Conservation (phyloP, 2,888 invertebrate genomes). For the Rhamnusium bicolor region DNA sequence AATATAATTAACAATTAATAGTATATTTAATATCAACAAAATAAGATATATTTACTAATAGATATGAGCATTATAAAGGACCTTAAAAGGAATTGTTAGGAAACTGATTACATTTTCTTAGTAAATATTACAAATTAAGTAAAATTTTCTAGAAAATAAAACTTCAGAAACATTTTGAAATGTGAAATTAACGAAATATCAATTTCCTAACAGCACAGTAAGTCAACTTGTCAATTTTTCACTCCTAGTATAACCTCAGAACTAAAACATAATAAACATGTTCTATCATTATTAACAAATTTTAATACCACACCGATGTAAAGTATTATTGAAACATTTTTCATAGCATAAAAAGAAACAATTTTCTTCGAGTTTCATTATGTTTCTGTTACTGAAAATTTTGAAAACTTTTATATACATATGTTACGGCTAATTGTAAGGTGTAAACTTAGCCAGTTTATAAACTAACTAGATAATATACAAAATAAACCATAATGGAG, state of each 20-base stretch:
- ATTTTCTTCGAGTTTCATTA: too few species aligned
- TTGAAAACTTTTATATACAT: too few species aligned
- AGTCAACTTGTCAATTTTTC: neutral
- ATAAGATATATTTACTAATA: neutral
- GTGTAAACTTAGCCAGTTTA: too few species aligned
- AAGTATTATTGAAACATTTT: neutral
- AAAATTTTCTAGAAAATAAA: neutral
- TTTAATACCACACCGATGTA: neutral
- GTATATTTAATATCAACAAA: conserved; percentile 14
- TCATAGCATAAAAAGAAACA: too few species aligned
- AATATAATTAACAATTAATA: conserved; percentile 9
- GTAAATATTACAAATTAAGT: neutral
- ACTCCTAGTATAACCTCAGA: neutral
- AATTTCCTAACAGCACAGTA: neutral
- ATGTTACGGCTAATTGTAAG: too few species aligned
- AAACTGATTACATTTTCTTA: neutral
- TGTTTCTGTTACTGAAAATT: too few species aligned
- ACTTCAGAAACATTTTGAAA: too few species aligned
- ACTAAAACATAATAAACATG: neutral
- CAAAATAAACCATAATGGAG: too few species aligned
- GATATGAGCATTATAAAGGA: conserved; percentile 22
- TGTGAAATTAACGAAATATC: neutral
- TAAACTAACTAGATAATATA: too few species aligned
- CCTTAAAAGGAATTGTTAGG: neutral
- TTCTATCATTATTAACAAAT: neutral